Evolutionary conservation across 2,797 vertebrate genomes (phyloP), one percentile per base, ranked within the genome.

Genomic region (Mus minutoides): DNA sequence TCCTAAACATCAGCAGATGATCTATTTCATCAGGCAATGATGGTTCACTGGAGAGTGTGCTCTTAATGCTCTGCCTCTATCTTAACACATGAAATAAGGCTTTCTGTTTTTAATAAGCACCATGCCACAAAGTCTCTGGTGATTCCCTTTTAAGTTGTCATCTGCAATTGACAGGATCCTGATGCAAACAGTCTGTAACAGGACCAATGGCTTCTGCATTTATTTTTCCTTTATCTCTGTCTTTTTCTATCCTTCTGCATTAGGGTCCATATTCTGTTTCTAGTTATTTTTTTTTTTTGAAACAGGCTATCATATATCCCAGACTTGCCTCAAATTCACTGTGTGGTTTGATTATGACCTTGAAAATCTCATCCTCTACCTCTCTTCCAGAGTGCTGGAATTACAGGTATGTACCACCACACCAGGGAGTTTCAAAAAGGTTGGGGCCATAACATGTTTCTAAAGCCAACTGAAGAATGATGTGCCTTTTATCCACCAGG

Each of bases 81-180:
- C 76, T 29, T 0, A 62, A 85, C 87, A 89, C 75, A 67, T 6
- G 58, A 90, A 85, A 80, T 77, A 77, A 67, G 54, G 62, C 43
- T 77, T 96, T 78, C 31, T 40, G 78, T 92, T 93, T 85, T 64
- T 46, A 46, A 80, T 43, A 86, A 77, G 22, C 29, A 77, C 11
- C 37, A 31, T 40, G 34, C 8, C 75, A 62, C 34, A 76, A n/a
- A 90, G 69, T 86, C 49, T 90, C 40, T 3, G 43, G 40, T 60
- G 64, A 82, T 64, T 95, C 37, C 62, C 34, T 31, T 29, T 46
- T n/a, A 91, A 92, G 52, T 46, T 88, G 58, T 62, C 60, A n/a
- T 31, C 62, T 79, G 24, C 8, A 75, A 34, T 64, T 34, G 75
- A 43, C 4, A 76, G 69, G 78, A 3, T 69, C 58, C 3, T 71